These are phyloP conservation scores for Threskiornis aethiopicus DNA, from an alignment of 2,797 vertebrate species.

Conservation along the genomic window DNA sequence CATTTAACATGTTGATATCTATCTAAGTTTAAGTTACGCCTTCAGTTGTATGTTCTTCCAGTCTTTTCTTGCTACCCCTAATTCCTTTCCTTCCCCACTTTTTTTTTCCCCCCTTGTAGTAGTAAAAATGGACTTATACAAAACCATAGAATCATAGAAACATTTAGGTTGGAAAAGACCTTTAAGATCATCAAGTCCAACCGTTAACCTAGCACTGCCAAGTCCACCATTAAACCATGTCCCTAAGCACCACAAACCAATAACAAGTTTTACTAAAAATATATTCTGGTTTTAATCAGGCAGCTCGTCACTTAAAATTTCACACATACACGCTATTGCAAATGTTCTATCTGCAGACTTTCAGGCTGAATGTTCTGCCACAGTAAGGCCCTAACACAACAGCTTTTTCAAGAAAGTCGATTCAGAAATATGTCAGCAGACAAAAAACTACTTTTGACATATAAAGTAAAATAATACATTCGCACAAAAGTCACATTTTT, in stretches of 20 bases:
- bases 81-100: background rate
- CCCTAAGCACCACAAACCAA: background rate
- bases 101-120: accelerated
- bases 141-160: background rate
- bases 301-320: background rate
- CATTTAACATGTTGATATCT: background rate
- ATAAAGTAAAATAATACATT: background rate
- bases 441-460: background rate
- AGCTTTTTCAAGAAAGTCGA: background rate
- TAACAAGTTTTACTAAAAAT: background rate
- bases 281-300: background rate
- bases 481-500: background rate
- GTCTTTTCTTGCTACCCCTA: background rate
- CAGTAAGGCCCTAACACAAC: background rate
- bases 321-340: background rate
- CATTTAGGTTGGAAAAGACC: no score
- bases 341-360: background rate
- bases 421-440: background rate
- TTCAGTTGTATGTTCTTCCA: background rate
- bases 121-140: background rate
- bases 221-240: no score
- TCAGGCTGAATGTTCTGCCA: background rate
- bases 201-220: no score
- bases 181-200: no score
- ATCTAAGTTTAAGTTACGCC: background rate